These are phyloP conservation scores for Volucella zonaria DNA, from an alignment of 2,888 invertebrate species.

Conservation along the genomic window DNA sequence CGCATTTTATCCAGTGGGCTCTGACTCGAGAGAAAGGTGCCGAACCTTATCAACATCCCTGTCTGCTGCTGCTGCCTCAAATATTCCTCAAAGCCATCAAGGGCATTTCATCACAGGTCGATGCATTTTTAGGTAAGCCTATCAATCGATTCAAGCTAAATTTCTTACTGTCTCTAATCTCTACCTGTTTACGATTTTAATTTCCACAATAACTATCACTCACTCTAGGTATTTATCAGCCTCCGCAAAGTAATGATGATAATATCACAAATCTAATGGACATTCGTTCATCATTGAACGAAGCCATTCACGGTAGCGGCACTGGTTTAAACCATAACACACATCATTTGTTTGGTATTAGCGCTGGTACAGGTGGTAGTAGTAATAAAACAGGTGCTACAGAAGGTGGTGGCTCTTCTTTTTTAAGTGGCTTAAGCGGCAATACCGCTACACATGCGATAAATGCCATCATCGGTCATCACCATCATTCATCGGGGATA, in stretches of 20 bases:
- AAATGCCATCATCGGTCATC: slow-evolving; percentile 80
- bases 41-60: slow-evolving; percentile 96
- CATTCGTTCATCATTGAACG: slow-evolving; percentile 80
- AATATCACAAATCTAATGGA: slow-evolving; percentile 81
- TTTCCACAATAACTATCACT: slow-evolving; percentile 40
- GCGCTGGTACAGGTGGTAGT: slow-evolving; percentile 69
- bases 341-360: slow-evolving; percentile 75
- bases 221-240: slow-evolving; percentile 80
- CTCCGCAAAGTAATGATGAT: slow-evolving; percentile 78
- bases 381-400: slow-evolving; percentile 52
- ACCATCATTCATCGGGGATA: slow-evolving; percentile 59
- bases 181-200: slow-evolving; percentile 31
- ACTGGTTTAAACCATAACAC: slow-evolving; percentile 76
- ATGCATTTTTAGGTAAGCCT: slow-evolving; percentile 94
- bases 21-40: slow-evolving; percentile 88
- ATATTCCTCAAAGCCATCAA: slow-evolving; percentile 97
- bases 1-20: slow-evolving; percentile 90
- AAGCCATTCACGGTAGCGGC: slow-evolving; percentile 77
- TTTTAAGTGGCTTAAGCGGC: slow-evolving; percentile 78
- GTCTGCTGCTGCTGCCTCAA: slow-evolving; percentile 90
- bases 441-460: slow-evolving; percentile 80
- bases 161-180: slow-evolving; percentile 6
- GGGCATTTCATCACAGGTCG: slow-evolving; percentile 95
- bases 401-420: slow-evolving; percentile 79
- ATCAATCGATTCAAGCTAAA: background rate